Evolutionary conservation across 2,888 invertebrate species (phyloP), one percentile per base, ranked within the genome.

Genomic region (Pheosia tremula): DNA sequence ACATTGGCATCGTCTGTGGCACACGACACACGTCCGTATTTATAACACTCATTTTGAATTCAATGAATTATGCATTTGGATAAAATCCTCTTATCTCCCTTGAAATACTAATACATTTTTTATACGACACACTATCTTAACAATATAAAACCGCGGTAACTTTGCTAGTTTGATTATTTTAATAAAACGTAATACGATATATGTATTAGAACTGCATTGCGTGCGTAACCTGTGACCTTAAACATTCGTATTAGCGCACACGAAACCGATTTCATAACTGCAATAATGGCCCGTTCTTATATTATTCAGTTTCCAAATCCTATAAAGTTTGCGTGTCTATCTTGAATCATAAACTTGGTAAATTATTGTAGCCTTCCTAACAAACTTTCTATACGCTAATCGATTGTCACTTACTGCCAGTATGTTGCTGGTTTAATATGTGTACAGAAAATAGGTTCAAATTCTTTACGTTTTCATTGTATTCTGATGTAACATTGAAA

Each of bases 21-120:
- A 92, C 92, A 90, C 91, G 92, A 88, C 92, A 64, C 90, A 91
- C 91, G 92, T 90, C 86, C 84, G 82, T 77, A 79, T 78, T 62
- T 69, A 68, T 85, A 81, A 74, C 72, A 69, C 79, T 71, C 78
- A 68, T 74, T 75, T 81, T 80, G 91, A 90, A 92, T 92, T 82
- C 73, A 71, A 58, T 56, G 36, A 56, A 56, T 56, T 45, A 56
- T 56, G 56, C 13, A 64, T 68, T 65, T 61, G 55, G 24, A 65
- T 60, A 62, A 38, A 55, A 53, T 47, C 5, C 4, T 63, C 58
- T 64, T 50, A 66, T 64, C 57, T 60, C 38, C 55, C 24, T 47
- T 58, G 7, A 39, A 41, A n/a, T 24, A 9, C 7, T 38, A 7
- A 8, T 54, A 11, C 0, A 7, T 54, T 58, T 52, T 24, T 64